Conservation (phyloP, 2,888 invertebrate species). For the Cephus pulcher region DNA sequence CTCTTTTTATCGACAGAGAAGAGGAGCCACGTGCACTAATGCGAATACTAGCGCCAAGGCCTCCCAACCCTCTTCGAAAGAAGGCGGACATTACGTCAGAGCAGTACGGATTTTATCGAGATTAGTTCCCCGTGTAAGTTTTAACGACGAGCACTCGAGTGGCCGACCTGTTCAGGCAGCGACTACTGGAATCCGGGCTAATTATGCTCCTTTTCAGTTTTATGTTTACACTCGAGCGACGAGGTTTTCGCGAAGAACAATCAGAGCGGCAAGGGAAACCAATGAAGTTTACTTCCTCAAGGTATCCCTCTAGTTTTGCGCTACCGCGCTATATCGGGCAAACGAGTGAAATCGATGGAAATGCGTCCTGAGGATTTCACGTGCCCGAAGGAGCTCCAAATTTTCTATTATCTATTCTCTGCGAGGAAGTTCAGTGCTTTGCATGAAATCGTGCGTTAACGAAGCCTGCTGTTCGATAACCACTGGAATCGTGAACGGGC, state of each 20-base stretch:
- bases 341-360: not conserved
- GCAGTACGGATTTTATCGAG: conserved; percentile 20
- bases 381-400: not conserved
- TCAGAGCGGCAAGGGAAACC: not conserved
- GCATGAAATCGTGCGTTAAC: not conserved
- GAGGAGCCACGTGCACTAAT: not conserved
- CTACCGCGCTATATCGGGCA: not conserved
- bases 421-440: not conserved
- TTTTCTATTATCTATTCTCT: not conserved
- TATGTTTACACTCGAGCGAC: conserved; percentile 14
- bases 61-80: not conserved
- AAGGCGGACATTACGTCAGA: not conserved
- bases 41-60: not conserved
- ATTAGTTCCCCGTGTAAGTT: conserved; percentile 17
- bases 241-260: not conserved
- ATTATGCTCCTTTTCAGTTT: conserved; percentile 25
- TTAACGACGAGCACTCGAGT: conserved; percentile 16
- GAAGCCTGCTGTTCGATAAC: not conserved
- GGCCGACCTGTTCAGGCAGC: conserved; percentile 1
- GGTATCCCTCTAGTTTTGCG: not conserved
- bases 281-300: not conserved
- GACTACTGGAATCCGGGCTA: conserved; percentile 11
- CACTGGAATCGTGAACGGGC: not conserved
- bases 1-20: not conserved
- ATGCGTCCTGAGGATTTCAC: not conserved